phyloP scores from a whole-genome alignment of 2,113 vertebrate species.

The Choloepus hoffmanni region DNA sequence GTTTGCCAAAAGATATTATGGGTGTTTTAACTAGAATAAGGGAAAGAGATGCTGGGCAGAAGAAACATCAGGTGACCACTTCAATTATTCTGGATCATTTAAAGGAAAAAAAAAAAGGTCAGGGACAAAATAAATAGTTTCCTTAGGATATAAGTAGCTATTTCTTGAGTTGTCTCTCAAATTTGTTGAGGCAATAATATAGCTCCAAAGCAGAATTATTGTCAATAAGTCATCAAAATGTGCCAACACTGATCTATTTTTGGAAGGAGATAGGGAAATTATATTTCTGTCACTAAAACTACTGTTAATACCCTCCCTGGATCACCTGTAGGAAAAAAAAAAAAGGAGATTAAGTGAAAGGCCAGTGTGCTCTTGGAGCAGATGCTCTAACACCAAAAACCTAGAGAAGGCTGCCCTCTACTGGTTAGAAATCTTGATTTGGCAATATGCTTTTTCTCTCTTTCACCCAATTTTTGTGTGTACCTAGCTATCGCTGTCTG shows the following conservation, averaged over 20 bases:
- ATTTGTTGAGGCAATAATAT: background rate
- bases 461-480: background rate
- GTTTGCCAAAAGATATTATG: background rate
- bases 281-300: background rate
- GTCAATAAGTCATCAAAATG: background rate
- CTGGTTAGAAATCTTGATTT: background rate
- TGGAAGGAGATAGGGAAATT: background rate
- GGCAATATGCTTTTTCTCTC: background rate
- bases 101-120: background rate
- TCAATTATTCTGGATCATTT: background rate
- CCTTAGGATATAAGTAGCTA: background rate
- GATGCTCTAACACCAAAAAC: background rate
- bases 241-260: background rate
- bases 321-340: background rate
- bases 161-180: background rate
- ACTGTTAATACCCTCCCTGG: background rate
- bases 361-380: background rate
- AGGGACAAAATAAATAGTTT: background rate
- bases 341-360: background rate
- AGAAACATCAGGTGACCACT: background rate
- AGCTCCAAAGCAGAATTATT: background rate
- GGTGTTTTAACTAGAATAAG: background rate
- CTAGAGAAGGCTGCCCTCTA: slow-evolving; percentile 58
- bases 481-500: background rate
- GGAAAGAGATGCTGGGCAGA: background rate